Evolutionary conservation across 2,797 vertebrate genomes (phyloP).

Genomic region (Hyperoplus lanceolatus): DNA sequence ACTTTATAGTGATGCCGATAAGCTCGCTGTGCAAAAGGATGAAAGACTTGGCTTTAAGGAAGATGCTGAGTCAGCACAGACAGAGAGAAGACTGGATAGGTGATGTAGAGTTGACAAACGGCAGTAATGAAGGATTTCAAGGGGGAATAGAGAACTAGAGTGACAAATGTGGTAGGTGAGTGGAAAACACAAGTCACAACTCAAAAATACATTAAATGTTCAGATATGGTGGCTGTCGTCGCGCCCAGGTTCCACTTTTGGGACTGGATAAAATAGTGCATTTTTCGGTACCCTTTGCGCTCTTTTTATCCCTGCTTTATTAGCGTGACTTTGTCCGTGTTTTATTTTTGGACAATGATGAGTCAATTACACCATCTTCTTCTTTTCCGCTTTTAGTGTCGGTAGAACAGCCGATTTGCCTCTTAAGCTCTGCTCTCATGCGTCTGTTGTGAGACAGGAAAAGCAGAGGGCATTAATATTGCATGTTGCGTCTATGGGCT

Average conservation of each 20-base stretch:
- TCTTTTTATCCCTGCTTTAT: neutral
- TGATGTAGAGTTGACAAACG: slow-evolving; percentile 39
- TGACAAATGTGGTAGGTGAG: slow-evolving; percentile 7
- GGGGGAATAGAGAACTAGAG: slow-evolving; percentile 1
- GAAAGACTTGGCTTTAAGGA: slow-evolving; percentile 27
- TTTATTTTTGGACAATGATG: slow-evolving; percentile 4
- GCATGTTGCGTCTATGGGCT: slow-evolving; percentile 43
- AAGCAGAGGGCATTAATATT: slow-evolving; percentile 59
- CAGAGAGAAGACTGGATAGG: slow-evolving; percentile 19
- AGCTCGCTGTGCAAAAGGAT: slow-evolving; percentile 19
- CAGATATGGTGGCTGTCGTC: neutral
- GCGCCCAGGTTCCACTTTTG: slow-evolving; percentile 33
- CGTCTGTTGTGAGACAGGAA: slow-evolving; percentile 1
- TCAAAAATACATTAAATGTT: slow-evolving; percentile 31
- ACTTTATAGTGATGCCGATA: slow-evolving; percentile 44
- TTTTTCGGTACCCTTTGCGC: neutral
- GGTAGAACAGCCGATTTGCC: slow-evolving; percentile 17
- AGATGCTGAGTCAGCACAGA: slow-evolving; percentile 66
- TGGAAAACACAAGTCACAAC: slow-evolving; percentile 34
- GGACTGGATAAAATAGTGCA: neutral
- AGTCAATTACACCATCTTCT: slow-evolving; percentile 3
- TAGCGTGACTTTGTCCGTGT: slow-evolving; percentile 1
- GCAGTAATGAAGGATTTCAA: slow-evolving; percentile 5
- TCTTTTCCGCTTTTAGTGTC: slow-evolving; percentile 1
- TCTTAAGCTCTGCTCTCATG: neutral